Percentiles rank a stretch among this genome's conserved stretches.
These are phyloP conservation scores for Arenaria interpres DNA, from an alignment of 2,113 vertebrate genomes.

Conservation along the genomic window DNA sequence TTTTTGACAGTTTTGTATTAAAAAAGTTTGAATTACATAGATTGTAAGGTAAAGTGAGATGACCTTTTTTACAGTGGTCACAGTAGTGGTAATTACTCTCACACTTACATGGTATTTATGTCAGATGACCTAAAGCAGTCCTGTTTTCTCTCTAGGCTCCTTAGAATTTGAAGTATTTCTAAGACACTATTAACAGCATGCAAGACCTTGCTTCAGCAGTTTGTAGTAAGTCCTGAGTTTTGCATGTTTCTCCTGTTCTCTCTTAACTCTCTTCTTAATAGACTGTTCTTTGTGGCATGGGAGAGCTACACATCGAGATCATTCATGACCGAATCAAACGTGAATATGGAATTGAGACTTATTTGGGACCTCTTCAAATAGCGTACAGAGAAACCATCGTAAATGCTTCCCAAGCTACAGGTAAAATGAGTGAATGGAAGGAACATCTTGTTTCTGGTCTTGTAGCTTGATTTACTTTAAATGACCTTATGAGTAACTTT, in stretches of 20 bases:
- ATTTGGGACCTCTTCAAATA: slow-evolving; percentile 92
- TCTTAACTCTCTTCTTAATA: slow-evolving; percentile 51
- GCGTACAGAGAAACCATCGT: slow-evolving; percentile 93
- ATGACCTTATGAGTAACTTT: background rate
- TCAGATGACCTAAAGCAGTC: background rate
- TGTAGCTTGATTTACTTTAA: background rate
- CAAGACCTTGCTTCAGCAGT: background rate
- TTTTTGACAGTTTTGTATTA: background rate
- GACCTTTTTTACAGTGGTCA: background rate
- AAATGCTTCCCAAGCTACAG: slow-evolving; percentile 76
- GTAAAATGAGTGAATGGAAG: slow-evolving; percentile 63
- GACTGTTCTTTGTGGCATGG: slow-evolving; percentile 98
- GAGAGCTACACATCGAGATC: slow-evolving; percentile 96
- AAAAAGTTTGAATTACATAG: background rate
- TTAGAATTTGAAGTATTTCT: background rate
- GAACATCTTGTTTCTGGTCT: background rate
- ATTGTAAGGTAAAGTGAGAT: background rate
- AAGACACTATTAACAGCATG: background rate
- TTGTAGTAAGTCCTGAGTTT: background rate
- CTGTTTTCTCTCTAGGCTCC: background rate
- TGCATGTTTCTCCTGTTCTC: background rate
- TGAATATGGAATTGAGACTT: slow-evolving; percentile 91
- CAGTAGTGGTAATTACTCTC: background rate
- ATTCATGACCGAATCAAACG: slow-evolving; percentile 93
- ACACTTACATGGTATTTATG: background rate